Evolutionary conservation across 2,113 vertebrate genomes (phyloP).

Genomic region (Thalassarche chlororhynchos): DNA sequence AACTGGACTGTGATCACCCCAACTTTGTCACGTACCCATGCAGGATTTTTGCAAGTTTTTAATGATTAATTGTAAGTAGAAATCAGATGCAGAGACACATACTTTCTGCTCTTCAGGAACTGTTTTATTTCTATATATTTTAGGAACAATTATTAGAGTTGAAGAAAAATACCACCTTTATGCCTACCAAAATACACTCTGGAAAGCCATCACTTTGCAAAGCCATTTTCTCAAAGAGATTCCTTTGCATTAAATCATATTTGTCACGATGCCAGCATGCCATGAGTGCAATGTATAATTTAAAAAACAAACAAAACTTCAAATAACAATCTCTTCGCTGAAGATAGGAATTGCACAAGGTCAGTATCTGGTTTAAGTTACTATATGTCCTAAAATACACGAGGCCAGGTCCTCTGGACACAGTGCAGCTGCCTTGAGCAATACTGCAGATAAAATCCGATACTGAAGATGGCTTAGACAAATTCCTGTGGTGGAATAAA

Average conservation of each 20-base stretch:
- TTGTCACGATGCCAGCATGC: not conserved
- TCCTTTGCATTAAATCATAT: not conserved
- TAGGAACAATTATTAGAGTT: not conserved
- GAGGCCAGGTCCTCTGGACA: not conserved
- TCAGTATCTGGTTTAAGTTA: slow-evolving; percentile 55
- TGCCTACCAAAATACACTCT: not conserved
- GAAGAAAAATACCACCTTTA: not conserved
- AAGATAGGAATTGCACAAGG: slow-evolving; percentile 38
- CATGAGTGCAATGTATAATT: not conserved
- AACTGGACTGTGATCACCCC: not conserved
- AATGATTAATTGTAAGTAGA: not conserved
- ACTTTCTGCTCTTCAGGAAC: not conserved
- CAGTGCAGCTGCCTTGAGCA: slow-evolving; percentile 45
- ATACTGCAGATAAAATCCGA: slow-evolving; percentile 33
- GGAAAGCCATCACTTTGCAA: not conserved
- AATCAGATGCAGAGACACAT: not conserved
- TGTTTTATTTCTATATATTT: not conserved
- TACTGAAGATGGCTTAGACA: slow-evolving; percentile 47
- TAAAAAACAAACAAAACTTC: slow-evolving; percentile 52
- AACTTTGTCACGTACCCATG: not conserved
- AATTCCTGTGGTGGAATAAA: slow-evolving; percentile 39
- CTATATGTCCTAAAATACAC: slow-evolving; percentile 32
- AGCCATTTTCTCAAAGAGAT: not conserved
- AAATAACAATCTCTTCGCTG: not conserved
- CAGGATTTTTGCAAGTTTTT: not conserved